Evolutionary conservation across 2,797 vertebrate species (phyloP), one percentile per base, ranked within the genome.

Genomic region (Dicrostonyx torquatus): DNA sequence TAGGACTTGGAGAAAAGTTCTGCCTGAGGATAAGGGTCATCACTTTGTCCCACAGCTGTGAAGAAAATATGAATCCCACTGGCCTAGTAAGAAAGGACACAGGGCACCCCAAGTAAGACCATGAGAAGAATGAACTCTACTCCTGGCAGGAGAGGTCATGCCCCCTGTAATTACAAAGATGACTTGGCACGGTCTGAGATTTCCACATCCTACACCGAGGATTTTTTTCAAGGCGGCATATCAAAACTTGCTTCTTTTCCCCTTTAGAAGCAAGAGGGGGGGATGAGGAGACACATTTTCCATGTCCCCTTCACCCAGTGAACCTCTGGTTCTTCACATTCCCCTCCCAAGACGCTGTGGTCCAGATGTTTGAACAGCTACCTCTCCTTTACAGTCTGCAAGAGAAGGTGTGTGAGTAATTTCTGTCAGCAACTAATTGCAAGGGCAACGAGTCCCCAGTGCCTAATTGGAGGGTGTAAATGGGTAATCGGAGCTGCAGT

Each of bases 401-500:
- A 13, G 68, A 40, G n/a, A 50, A 86, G 26, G 64, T 68, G 20
- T 72, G 79, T 55, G 84, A 86, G 77, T 60, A 90, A 77, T 94
- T 64, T 91, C 91, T 95, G 62, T 88, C 43, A 79, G 82, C 29
- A 62, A 87, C 95, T 88, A 90, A 95, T 80, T 84, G 85, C 34
- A 40, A 94, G 66, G 94, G 82, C 55, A 13, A 48, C 1, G 40
- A 79, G 75, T 94, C 94, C 91, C 91, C 73, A 1, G 43, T 34
- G 93, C 87, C 87, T 94, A 73, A 0, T 31, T 88, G 64, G 62
- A 94, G 79, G 80, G 75, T 45, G 48, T 78, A 84, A 87, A 53
- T 93, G 91, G 85, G 77, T 94, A 73, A 96, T 76, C 93, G 92
- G 93, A 91, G 91, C 73, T 73, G 31, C 20, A 64, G 79, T 94